Conservation (phyloP, 1,140 invertebrate species). For the Pachypeltis micranthus region DNA sequence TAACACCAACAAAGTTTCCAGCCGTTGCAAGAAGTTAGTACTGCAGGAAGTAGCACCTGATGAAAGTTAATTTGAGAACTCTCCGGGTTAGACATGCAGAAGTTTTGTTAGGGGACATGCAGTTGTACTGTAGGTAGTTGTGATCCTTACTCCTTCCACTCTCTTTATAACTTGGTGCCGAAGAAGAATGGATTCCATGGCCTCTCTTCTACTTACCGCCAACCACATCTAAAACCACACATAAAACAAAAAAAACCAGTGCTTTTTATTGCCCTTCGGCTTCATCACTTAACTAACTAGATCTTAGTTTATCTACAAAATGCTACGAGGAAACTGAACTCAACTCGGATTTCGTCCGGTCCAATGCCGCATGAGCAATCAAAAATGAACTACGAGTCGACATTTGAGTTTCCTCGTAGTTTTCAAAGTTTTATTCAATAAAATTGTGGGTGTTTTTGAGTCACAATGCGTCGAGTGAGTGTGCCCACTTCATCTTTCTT, state of each 20-base stretch:
- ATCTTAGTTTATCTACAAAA: too few relatives aligned
- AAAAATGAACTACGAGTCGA: too few relatives aligned
- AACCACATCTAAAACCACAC: conserved; percentile 21
- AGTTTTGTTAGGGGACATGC: conserved; percentile 12
- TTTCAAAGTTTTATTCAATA: too few relatives aligned
- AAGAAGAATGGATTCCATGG: conserved; percentile 4
- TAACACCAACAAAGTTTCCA: too few relatives aligned
- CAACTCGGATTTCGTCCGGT: too few relatives aligned
- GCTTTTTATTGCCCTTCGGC: conserved; percentile 7
- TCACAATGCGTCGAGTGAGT: too few relatives aligned
- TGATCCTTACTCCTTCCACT: conserved; percentile 7
- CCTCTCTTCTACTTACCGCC: conserved; percentile 18
- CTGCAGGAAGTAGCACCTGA: background rate
- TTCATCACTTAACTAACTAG: conserved; percentile 4
- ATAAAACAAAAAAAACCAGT: conserved; percentile 11
- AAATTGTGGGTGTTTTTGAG: too few relatives aligned
- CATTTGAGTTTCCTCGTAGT: too few relatives aligned
- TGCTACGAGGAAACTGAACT: too few relatives aligned
- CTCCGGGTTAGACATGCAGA: background rate
- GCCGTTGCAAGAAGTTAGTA: too few relatives aligned
- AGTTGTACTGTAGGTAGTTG: background rate
- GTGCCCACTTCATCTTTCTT: too few relatives aligned
- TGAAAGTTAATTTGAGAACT: background rate
- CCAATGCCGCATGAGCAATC: too few relatives aligned
- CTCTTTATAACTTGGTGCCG: conserved; percentile 5